Evolutionary conservation across 2,113 vertebrate genomes (phyloP), one percentile per base, ranked within the genome.

Genomic region (Anarrhichthys ocellatus): DNA sequence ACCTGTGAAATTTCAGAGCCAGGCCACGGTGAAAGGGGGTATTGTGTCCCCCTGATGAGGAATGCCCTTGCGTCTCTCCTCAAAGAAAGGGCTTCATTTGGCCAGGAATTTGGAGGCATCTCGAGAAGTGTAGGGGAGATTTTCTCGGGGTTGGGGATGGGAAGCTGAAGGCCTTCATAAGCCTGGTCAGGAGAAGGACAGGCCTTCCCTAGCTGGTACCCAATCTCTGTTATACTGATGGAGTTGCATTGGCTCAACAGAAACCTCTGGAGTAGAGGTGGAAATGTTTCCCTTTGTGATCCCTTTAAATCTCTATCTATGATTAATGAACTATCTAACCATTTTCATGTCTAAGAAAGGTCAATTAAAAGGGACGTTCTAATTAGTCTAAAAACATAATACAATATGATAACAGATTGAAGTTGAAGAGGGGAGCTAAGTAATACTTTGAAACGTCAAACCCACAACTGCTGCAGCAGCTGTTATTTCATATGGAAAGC

Each of bases 1-100:
- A 99, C 97, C 98, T 99, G 97, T 96, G 96, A 97, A 97, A 97
- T 97, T 96, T 97, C 96, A 96, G 96, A 96, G 96, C 87, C 61
- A 85, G 91, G 93, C 94, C 90, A 90, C 10, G 48, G 90, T 99
- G 96, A 99, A 99, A 98, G 96, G 96, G 89, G 72, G 91, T 95
- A 97, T 99, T 99, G 98, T 99, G 96, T 96, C 93, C 90, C 87
- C 92, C 84, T 66, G 84, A 89, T 80, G 89, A 97, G 97, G 98
- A 98, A 99, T 98, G 96, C 95, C 95, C 94, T 82, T 88, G 93
- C 92, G 88, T 94, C 85, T 83, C 94, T 95, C 92, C 91, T 95
- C 95, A 95, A 96, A 97, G 96, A 96, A 97, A 97, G 96, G 94
- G 96, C 92, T 97, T 98, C 94, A 96, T 97, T 97, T 97, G 95